Conservation (phyloP, 1,140 invertebrate species). For the Phocides pigmalion region DNA sequence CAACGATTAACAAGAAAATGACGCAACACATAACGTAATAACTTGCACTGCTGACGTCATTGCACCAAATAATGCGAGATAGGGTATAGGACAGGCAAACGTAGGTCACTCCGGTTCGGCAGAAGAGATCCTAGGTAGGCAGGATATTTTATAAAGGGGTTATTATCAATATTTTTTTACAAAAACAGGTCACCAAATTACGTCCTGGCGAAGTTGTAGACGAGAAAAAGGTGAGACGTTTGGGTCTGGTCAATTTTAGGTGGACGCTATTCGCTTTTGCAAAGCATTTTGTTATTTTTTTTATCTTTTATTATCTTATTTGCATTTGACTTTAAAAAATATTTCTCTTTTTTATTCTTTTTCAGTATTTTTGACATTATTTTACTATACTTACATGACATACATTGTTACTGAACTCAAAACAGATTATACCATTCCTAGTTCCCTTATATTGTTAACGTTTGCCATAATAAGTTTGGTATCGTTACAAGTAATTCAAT, state of each 20-base stretch:
- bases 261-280: constrained; percentile 80
- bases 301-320: constrained; percentile 54
- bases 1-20: constrained; percentile 65
- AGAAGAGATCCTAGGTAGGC: constrained; percentile 69
- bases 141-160: constrained; percentile 48
- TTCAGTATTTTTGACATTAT: constrained; percentile 32
- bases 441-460: constrained; percentile 21
- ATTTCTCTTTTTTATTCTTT: constrained; percentile 31
- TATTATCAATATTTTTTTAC: constrained; percentile 80
- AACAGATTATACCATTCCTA: constrained; percentile 25
- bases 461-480: constrained; percentile 10
- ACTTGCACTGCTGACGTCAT: constrained; percentile 71
- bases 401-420: constrained; percentile 19
- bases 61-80: constrained; percentile 62
- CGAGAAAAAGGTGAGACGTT: constrained; percentile 94
- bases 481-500: neutral
- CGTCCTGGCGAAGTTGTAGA: constrained; percentile 96
- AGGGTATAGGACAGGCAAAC: constrained; percentile 44
- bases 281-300: constrained; percentile 76
- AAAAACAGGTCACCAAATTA: constrained; percentile 88
- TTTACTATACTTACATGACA: constrained; percentile 28
- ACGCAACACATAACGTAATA: constrained; percentile 71
- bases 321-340: constrained; percentile 41
- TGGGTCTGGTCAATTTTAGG: constrained; percentile 78
- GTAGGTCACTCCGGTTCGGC: constrained; percentile 71